Base-by-base conservation (phyloP, 2,113 vertebrate species). In the Turdus rufiventris region DNA sequence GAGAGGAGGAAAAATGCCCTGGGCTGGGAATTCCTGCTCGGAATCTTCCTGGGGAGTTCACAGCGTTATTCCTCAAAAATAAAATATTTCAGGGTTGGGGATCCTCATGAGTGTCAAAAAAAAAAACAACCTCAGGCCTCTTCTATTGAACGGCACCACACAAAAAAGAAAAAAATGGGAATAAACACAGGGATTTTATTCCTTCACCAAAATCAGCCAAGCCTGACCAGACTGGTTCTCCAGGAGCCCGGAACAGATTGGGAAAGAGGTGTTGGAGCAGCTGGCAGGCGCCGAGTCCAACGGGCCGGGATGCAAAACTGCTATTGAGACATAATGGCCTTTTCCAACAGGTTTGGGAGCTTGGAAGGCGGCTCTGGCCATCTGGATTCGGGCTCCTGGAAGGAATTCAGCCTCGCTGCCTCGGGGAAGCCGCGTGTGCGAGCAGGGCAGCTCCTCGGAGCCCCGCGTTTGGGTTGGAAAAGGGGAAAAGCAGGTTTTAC, bases 321-420 rank as follows among this genome's bases (percentile, higher is more conserved):
- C 85, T 57, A 10, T 43, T 45, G 92, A 94, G 95, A 91, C 56
- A 25, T 50, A 42, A 90, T 23, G 53, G 85, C 92, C 94, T 94
- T 83, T 95, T 66, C 77, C 86, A 90, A 58, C 62, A 80, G 92
- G 82, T 82, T 66, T 77, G 26, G 42, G 91, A 51, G 92, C 92
- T 92, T 92, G 95, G 95, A 95, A 89, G 50, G 94, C 26, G 50
- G 58, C 82, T 93, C 54, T 24, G 92, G 92, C 94, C 96, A 94
- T 96, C 96, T 95, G 96, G 90, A 85, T 65, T 68, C 29, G 31
- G 70, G 56, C 70, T 96, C 93, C 81, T 34, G 92, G 80, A 85
- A 91, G 95, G 93, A 95, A 96, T 94, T 76, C 85, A 28, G 82
- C 78, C 63, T 91, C 76, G 90, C 92, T 82, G 93, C 95, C 91